phyloP scores from a whole-genome alignment of 2,113 vertebrate genomes.

The Pachypanchax playfairii region DNA sequence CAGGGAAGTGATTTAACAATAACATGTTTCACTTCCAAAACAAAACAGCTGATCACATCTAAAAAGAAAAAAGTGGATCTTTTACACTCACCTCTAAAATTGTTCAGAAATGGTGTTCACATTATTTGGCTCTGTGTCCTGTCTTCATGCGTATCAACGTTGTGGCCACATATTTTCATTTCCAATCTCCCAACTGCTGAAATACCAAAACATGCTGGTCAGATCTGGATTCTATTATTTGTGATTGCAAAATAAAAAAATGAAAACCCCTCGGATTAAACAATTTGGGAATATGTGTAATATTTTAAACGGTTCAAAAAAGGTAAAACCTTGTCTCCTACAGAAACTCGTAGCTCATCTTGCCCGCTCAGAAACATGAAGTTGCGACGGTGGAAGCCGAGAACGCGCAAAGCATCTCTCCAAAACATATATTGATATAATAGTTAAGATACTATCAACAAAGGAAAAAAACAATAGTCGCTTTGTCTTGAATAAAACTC shows the following conservation, averaged over 20 bases:
- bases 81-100: slow-evolving; percentile 70
- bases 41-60: background rate
- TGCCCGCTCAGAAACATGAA: slow-evolving; percentile 56
- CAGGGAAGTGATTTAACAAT: slow-evolving; percentile 3
- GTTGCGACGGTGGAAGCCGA: slow-evolving; percentile 37
- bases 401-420: slow-evolving; percentile 29
- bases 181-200: slow-evolving; percentile 65
- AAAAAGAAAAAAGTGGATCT: background rate
- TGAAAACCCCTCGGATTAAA: no score
- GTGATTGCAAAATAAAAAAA: background rate
- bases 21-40: background rate
- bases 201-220: slow-evolving; percentile 33
- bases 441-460: slow-evolving; percentile 3
- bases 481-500: slow-evolving; percentile 3
- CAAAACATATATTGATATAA: slow-evolving; percentile 4
- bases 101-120: slow-evolving; percentile 75
- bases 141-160: slow-evolving; percentile 69
- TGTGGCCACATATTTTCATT: slow-evolving; percentile 61
- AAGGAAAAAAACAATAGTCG: background rate
- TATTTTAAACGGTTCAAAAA: no score
- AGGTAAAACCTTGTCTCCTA: slow-evolving; percentile 2
- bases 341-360: slow-evolving; percentile 33
- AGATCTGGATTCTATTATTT: slow-evolving; percentile 4
- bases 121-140: slow-evolving; percentile 75
- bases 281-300: background rate